Percentiles rank a stretch among this genome's conserved stretches.
Conservation (phyloP, 2,888 invertebrate genomes). For the Atrina japonica region DNA sequence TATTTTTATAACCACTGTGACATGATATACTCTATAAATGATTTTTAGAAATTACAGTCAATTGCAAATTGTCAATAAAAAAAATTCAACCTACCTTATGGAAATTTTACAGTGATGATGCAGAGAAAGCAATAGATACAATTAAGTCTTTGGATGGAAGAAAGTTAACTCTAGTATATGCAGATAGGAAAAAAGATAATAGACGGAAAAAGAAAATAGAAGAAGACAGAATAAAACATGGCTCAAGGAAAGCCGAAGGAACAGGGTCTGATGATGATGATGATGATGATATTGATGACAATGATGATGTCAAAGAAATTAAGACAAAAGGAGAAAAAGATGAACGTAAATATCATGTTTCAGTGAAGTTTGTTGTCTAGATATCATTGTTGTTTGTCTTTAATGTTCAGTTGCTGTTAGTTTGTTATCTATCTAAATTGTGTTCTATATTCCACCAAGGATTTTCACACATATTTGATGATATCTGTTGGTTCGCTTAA, state of each 20-base stretch:
- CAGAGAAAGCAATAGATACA: conserved; percentile 66
- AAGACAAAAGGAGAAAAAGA: conserved; percentile 6
- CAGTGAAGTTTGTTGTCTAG: neutral
- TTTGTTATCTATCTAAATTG: too few species aligned
- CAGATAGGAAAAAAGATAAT: conserved; percentile 62
- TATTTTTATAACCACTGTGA: too few species aligned
- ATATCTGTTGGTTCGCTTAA: too few species aligned
- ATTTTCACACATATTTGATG: too few species aligned
- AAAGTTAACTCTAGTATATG: conserved; percentile 59
- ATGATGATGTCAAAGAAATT: conserved; percentile 18
- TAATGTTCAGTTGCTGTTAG: too few species aligned
- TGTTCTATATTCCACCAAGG: too few species aligned
- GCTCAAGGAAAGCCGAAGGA: conserved; percentile 32
- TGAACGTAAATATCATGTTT: neutral
- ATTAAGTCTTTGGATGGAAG: conserved; percentile 64
- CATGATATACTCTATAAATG: too few species aligned
- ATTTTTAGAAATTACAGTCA: too few species aligned
- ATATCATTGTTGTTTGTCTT: neutral
- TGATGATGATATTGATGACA: conserved; percentile 26
- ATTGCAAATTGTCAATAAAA: too few species aligned
- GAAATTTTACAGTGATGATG: conserved; percentile 74
- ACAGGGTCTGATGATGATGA: conserved; percentile 22
- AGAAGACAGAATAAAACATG: conserved; percentile 20
- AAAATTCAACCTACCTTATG: too few species aligned
- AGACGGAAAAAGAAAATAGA: conserved; percentile 38